Evolutionary conservation across 2,888 invertebrate genomes (phyloP).

Genomic region (Dryomyza anilis): DNA sequence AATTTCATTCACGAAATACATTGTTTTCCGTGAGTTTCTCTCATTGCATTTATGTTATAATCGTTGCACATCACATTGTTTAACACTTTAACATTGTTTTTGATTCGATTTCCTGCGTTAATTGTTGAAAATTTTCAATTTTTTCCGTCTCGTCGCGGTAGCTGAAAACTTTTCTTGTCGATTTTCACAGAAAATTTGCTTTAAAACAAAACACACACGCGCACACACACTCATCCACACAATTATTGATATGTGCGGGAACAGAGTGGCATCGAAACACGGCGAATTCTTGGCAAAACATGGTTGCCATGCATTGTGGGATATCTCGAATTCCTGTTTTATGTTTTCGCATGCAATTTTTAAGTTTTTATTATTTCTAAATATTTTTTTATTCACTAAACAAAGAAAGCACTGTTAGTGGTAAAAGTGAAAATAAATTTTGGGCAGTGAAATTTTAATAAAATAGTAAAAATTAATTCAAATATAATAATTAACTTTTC

Average conservation of each 20-base stretch:
- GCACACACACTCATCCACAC: slow-evolving; percentile 2
- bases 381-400: too few relatives aligned
- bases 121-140: slow-evolving; percentile 24
- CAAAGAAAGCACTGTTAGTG: too few relatives aligned
- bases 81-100: slow-evolving; percentile 27
- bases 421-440: too few relatives aligned
- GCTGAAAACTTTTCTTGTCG: slow-evolving; percentile 36
- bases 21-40: not conserved
- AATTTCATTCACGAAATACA: not conserved
- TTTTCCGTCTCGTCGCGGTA: slow-evolving; percentile 36
- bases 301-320: too few relatives aligned
- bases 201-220: slow-evolving; percentile 30
- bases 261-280: not conserved
- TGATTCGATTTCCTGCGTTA: slow-evolving; percentile 14
- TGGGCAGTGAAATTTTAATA: too few relatives aligned
- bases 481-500: too few relatives aligned
- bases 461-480: too few relatives aligned
- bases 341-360: too few relatives aligned
- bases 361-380: too few relatives aligned
- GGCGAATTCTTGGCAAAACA: too few relatives aligned
- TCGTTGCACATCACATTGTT: slow-evolving; percentile 7
- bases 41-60: not conserved
- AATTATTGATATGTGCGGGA: slow-evolving; percentile 2
- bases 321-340: too few relatives aligned
- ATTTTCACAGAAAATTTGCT: slow-evolving; percentile 32